Percentiles rank a stretch among this genome's conserved stretches.
phyloP scores from a whole-genome alignment of 2,797 vertebrate genomes.

The Rousettus madagascariensis region DNA sequence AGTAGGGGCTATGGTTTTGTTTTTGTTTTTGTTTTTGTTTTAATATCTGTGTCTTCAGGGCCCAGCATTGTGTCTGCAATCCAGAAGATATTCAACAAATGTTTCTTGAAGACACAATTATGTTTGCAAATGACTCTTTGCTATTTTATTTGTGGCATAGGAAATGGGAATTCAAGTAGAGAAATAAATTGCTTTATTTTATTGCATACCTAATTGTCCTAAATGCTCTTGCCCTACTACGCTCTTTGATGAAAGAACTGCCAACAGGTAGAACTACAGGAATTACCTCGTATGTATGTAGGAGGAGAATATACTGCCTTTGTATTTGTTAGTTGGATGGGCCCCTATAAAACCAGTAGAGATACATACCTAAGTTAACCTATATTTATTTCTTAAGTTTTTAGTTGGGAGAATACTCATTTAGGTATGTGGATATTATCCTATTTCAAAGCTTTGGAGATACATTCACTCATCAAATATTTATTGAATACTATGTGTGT shows the following conservation, averaged over 20 bases:
- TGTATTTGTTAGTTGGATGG: neutral
- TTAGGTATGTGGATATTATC: neutral
- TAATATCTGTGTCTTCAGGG: neutral
- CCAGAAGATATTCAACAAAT: neutral
- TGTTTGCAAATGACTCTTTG: neutral
- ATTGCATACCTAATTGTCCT: neutral
- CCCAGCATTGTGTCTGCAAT: neutral
- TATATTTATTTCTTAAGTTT: constrained; percentile 40
- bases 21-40: neutral
- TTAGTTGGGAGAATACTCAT: neutral
- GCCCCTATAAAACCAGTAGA: neutral
- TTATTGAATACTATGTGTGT: constrained; percentile 35
- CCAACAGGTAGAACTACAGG: neutral
- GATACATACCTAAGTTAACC: neutral
- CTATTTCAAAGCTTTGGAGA: constrained; percentile 24
- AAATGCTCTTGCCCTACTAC: neutral
- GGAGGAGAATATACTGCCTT: neutral
- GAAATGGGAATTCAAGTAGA: neutral
- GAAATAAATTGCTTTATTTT: constrained; percentile 34
- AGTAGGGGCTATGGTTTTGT: neutral
- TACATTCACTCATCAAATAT: neutral
- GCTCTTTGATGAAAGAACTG: neutral
- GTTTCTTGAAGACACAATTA: neutral
- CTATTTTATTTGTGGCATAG: neutral
- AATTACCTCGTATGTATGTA: neutral